Evolutionary conservation across 2,888 invertebrate genomes (phyloP), one percentile per base, ranked within the genome.

Genomic region (Trileptium ribeirensis): DNA sequence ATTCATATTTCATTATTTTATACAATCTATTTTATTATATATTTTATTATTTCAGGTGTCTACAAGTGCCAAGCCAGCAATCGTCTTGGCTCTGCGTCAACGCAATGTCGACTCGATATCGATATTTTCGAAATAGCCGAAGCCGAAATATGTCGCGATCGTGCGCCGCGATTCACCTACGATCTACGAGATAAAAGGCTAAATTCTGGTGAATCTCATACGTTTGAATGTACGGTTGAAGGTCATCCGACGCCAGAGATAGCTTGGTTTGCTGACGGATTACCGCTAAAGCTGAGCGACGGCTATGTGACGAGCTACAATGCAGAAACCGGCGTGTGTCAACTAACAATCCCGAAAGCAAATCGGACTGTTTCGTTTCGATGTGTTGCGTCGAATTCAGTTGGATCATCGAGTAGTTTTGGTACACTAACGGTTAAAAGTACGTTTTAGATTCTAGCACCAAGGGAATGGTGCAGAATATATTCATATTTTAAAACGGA

Each of bases 61-160:
- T 82, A 81, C 90, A 92, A 92, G n/a, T 95, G 95, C 89, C 92
- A 92, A 87, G 92, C 96, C 38, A 92, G 92, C 87, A 97, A 97
- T 88, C 93, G 94, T 67, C 92, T 94, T 82, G 97, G 97, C 0
- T 91, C 67, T 1, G 81, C 81, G 34, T 29, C 74, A n/a, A 82
- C 82, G 15, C 29, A 36, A 24, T 75, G 77, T 38, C 2, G 8
- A 8, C 77, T 51, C 51, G 8, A 24, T 51, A 24, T 51, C 24
- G 51, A 51, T 51, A 24, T 15, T 15, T 51, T 75, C n/a, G 77
- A 34, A n/a, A 29, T 37, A 8, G 77, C 34, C 8, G 77, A 75
- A n/a, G n/a, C 24, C 8, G 38, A n/a, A 75, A n/a, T 75, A 3
- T n/a, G n/a, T 19, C 51, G 84, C 77, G 87, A 85, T 78, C 85